Evolutionary conservation across 2,797 vertebrate genomes (phyloP).

Genomic region (Cyprinella venusta): DNA sequence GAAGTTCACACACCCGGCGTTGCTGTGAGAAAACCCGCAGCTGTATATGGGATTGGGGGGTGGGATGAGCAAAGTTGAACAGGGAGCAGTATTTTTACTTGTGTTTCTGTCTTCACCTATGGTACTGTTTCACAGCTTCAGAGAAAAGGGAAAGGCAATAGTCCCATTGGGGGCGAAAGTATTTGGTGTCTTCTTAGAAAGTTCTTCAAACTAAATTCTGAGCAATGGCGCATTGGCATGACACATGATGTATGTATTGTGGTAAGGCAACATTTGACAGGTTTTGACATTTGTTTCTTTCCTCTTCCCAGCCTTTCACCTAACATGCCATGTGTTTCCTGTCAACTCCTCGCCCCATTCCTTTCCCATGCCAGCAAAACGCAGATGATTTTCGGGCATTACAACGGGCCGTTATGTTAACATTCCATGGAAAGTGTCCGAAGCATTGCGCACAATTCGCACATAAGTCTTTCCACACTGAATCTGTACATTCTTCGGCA

Average conservation of each 20-base stretch:
- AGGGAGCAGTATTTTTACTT: slow-evolving; percentile 10
- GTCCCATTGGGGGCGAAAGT: not conserved
- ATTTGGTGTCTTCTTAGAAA: slow-evolving; percentile 21
- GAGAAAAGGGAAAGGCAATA: slow-evolving; percentile 16
- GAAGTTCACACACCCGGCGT: slow-evolving; percentile 16
- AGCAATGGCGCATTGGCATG: not conserved
- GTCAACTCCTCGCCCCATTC: slow-evolving; percentile 27
- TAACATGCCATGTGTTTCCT: slow-evolving; percentile 58
- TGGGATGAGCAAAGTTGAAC: slow-evolving; percentile 7
- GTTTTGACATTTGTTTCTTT: slow-evolving; percentile 41
- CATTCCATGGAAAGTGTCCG: not conserved
- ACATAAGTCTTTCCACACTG: slow-evolving; percentile 24
- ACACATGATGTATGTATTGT: not conserved
- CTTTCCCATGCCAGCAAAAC: slow-evolving; percentile 22
- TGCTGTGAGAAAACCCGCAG: slow-evolving; percentile 49
- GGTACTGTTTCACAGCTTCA: slow-evolving; percentile 32
- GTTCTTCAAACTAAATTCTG: slow-evolving; percentile 8
- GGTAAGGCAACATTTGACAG: slow-evolving; percentile 27
- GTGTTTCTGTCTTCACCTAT: slow-evolving; percentile 27
- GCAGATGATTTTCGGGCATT: slow-evolving; percentile 32
- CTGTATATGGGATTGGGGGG: slow-evolving; percentile 28
- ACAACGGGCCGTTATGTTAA: slow-evolving; percentile 37
- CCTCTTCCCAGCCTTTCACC: slow-evolving; percentile 43
- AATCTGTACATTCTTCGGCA: not conserved
- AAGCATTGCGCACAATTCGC: not conserved